Evolutionary conservation across 2,113 vertebrate species (phyloP), one percentile per base, ranked within the genome.

Genomic region (Tor tambroides): DNA sequence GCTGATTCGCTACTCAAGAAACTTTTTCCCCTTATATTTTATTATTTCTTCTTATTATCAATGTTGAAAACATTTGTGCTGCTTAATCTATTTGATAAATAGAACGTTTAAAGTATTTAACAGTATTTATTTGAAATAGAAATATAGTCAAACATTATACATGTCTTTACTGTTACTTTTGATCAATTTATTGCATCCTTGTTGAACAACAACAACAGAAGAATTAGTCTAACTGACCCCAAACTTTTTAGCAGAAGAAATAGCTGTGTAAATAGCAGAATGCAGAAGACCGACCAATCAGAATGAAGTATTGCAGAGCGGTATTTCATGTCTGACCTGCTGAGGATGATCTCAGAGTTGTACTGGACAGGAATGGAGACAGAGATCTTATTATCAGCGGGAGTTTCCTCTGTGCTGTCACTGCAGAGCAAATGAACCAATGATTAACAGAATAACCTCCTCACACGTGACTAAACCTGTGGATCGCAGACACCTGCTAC

Each of bases 341-440:
- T 95, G 72, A 97, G 89, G 87, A 96, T 94, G 83, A 97, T 94
- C 89, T 96, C 97, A 5, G 96, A 94, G 86, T 96, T 95, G 7
- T 97, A 97, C 26, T 93, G 89, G 83, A 97, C 89, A 63, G 94
- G 94, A 83, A 96, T 81, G 32, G 90, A 91, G 59, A 96, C 76
- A 23, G 32, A 83, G 71, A 93, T 89, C 0, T 82, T 65, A 88
- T 97, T 97, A 90, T 97, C 94, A 5, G 14, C 43, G 17, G 92
- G 84, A 67, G 92, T 92, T 5, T 91, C 91, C 89, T 97, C 97
- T 14, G 87, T 83, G 65, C 96, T 96, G 86, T 96, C 96, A 6
- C 97, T 97, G 84, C 92, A 77, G 51, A 1, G 49, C 41, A 74
- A 84, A 28, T 15, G 38, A 35, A 49, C 9, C 41, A 83, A 49